phyloP scores from a whole-genome alignment of 2,888 invertebrate genomes.

The Lydus trimaculatus region DNA sequence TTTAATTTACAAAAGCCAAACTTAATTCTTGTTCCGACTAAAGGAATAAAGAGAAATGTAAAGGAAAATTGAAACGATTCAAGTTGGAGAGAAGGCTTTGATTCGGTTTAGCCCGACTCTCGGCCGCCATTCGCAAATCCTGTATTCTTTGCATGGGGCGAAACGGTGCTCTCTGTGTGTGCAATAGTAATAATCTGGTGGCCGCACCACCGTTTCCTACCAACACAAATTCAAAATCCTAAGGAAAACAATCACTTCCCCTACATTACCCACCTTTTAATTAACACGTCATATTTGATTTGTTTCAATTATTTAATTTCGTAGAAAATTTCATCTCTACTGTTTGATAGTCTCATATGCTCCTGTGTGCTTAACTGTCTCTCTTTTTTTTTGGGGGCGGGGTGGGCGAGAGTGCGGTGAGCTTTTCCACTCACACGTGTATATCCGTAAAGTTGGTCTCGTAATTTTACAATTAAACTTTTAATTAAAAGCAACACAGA shows the following conservation, averaged over 20 bases:
- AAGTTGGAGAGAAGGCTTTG: conserved; percentile 57
- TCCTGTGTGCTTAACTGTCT: neutral
- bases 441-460: neutral
- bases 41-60: conserved; percentile 65
- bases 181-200: conserved; percentile 26
- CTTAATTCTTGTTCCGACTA: conserved; percentile 65
- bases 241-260: conserved; percentile 34
- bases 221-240: conserved; percentile 31
- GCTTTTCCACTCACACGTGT: neutral
- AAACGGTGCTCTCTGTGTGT: conserved; percentile 37
- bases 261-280: conserved; percentile 21
- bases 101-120: conserved; percentile 59
- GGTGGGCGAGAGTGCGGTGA: too few species aligned
- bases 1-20: conserved; percentile 66
- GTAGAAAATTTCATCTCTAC: too few species aligned
- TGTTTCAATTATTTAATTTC: neutral
- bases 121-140: conserved; percentile 48
- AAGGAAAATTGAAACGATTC: conserved; percentile 65
- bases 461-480: conserved; percentile 6
- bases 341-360: neutral
- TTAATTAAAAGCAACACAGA: neutral
- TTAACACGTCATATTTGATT: conserved; percentile 1
- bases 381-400: too few species aligned
- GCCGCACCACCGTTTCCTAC: neutral
- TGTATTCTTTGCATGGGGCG: conserved; percentile 49